Percentiles rank a stretch among this genome's conserved stretches.
These are phyloP conservation scores for Caenorhabditis sp. DNA, from an alignment of 2,888 invertebrate species.

Conservation along the genomic window DNA sequence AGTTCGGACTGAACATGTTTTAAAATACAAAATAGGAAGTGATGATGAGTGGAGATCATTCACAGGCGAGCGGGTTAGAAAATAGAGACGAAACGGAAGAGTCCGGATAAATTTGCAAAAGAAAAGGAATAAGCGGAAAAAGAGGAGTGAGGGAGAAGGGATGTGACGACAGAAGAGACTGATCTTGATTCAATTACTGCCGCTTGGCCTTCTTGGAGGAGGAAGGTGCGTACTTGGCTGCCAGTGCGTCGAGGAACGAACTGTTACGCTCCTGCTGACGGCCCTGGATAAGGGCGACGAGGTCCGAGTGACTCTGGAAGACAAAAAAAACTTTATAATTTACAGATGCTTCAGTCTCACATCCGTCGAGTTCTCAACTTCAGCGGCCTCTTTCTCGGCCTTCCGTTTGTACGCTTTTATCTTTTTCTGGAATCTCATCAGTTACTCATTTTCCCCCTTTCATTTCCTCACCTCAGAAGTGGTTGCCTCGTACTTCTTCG, in stretches of 20 bases:
- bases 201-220: conserved; percentile 57
- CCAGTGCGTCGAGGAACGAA: conserved; percentile 56
- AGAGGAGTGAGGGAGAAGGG: conserved; percentile 3
- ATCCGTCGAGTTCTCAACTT: conserved; percentile 65
- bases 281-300: conserved; percentile 54
- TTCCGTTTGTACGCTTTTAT: conserved; percentile 53
- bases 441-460: neutral
- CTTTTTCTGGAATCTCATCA: conserved; percentile 49
- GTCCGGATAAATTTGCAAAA: neutral
- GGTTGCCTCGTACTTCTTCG: conserved; percentile 58
- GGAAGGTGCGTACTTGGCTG: conserved; percentile 59
- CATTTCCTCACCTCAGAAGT: conserved; percentile 22
- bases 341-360: no score
- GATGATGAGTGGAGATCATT: conserved; percentile 14
- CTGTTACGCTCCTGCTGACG: conserved; percentile 48
- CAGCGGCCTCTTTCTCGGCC: conserved; percentile 69
- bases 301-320: conserved; percentile 54
- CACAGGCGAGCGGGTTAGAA: no score
- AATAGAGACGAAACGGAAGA: no score
- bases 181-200: conserved; percentile 48
- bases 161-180: conserved; percentile 36
- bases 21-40: neutral
- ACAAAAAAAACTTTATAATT: neutral
- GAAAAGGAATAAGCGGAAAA: conserved; percentile 1
- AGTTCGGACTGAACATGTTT: neutral